Evolutionary conservation across 2,797 vertebrate genomes (phyloP), one percentile per base, ranked within the genome.

Genomic region (Microctenopoma steveboyesi): DNA sequence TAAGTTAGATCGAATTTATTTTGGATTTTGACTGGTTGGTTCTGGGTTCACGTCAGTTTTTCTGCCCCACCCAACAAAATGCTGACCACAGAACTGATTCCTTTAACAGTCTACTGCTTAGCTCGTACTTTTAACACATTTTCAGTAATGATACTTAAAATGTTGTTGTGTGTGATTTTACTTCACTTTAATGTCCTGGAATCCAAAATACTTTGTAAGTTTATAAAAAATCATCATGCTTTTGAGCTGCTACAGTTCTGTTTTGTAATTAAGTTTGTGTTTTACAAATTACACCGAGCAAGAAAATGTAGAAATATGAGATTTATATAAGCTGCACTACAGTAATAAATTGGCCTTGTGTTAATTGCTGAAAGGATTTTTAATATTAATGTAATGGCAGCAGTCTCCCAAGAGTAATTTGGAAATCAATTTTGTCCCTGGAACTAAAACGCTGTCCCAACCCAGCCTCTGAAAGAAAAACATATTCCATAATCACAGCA

Each of bases 401-500:
- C 16, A 70, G 27, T 64, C 60, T 68, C 63, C 52, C 14, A n/a
- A 45, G 56, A 65, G 69, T 60, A 4, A 61, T 54, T 30, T 51
- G 0, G 39, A 13, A 28, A 56, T 50, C 2, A 50, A 22, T 66
- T 74, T 72, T 73, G 64, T 79, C 55, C 59, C 66, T 62, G 42
- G 2, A 69, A 72, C 30, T 53, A 22, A 11, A 75, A 43, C 42
- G 6, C 12, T 56, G 71, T 86, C 58, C 57, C 70, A 55, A n/a
- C 37, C 28, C 49, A 64, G 68, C 46, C 27, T 2, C 49, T 12
- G 22, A 75, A 42, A 83, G 54, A 64, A 52, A 70, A 78, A 64
- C 62, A 18, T 5, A 52, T 64, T 65, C 73, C 49, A 80, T 71
- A 64, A 81, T 86, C 54, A 15, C 52, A 9, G 73, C 0, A 12